Percentiles rank a stretch among this genome's conserved stretches.
phyloP scores from a whole-genome alignment of 2,888 invertebrate species.

The Drosophila rellima region DNA sequence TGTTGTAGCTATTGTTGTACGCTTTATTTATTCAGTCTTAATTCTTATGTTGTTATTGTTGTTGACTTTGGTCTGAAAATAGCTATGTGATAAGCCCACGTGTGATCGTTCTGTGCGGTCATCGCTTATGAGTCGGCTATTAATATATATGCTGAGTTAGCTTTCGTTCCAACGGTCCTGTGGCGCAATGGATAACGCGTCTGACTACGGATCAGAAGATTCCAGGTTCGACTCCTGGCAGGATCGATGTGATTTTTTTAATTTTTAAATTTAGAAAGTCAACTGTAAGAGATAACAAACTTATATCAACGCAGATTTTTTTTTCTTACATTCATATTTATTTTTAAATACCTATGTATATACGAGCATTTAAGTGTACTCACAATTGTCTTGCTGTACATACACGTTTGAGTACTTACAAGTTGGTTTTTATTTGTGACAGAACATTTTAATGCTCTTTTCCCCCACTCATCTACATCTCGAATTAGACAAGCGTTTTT shows the following conservation, averaged over 20 bases:
- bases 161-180: slow-evolving; percentile 65
- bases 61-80: slow-evolving; percentile 43
- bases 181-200: slow-evolving; percentile 85
- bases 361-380: not conserved
- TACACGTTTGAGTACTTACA: slow-evolving; percentile 7
- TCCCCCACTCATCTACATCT: slow-evolving; percentile 3
- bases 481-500: slow-evolving; percentile 24
- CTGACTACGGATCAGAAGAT: slow-evolving; percentile 86
- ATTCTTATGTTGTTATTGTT: slow-evolving; percentile 38
- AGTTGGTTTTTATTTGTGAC: slow-evolving; percentile 26
- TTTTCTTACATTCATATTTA: not conserved
- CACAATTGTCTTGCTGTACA: not conserved
- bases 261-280: not conserved
- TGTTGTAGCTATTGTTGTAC: slow-evolving; percentile 15
- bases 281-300: no score
- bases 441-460: slow-evolving; percentile 25
- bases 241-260: slow-evolving; percentile 65
- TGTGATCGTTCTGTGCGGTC: slow-evolving; percentile 29
- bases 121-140: not conserved
- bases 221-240: slow-evolving; percentile 86
- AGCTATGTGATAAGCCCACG: slow-evolving; percentile 37
- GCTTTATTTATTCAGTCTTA: slow-evolving; percentile 47
- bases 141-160: not conserved
- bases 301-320: no score
- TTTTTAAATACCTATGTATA: no score